Evolutionary conservation across 2,113 vertebrate genomes (phyloP).

Genomic region (Oplegnathus fasciatus): DNA sequence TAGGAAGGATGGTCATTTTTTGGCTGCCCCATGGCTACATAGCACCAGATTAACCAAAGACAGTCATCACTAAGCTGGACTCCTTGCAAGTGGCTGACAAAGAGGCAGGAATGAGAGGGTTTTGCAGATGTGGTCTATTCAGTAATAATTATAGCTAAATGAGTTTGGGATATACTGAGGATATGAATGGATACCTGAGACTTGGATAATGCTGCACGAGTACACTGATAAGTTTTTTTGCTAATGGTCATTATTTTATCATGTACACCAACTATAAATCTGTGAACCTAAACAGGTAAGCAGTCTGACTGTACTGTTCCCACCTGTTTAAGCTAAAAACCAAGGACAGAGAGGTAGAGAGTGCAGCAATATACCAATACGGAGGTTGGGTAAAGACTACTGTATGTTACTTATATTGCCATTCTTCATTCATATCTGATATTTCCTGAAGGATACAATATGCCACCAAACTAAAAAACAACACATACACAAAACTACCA

Average conservation of each 20-base stretch:
- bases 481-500: background rate
- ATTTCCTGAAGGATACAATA: constrained; percentile 25
- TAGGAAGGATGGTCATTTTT: background rate
- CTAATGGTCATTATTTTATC: background rate
- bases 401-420: background rate
- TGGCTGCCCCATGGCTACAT: background rate
- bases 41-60: constrained; percentile 4
- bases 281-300: background rate
- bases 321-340: background rate
- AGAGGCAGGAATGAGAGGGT: background rate
- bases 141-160: background rate
- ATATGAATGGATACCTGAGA: background rate
- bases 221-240: background rate
- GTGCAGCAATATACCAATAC: background rate
- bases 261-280: background rate
- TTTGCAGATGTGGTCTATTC: background rate
- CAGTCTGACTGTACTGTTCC: background rate
- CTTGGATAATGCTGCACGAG: background rate
- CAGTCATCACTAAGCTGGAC: constrained; percentile 15
- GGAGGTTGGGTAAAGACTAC: background rate
- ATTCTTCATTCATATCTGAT: constrained; percentile 23
- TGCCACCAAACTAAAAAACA: constrained; percentile 30
- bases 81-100: constrained; percentile 8
- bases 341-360: background rate
- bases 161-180: background rate